phyloP scores from a whole-genome alignment of 1,140 invertebrate genomes.

The Eriocheir sinensis region DNA sequence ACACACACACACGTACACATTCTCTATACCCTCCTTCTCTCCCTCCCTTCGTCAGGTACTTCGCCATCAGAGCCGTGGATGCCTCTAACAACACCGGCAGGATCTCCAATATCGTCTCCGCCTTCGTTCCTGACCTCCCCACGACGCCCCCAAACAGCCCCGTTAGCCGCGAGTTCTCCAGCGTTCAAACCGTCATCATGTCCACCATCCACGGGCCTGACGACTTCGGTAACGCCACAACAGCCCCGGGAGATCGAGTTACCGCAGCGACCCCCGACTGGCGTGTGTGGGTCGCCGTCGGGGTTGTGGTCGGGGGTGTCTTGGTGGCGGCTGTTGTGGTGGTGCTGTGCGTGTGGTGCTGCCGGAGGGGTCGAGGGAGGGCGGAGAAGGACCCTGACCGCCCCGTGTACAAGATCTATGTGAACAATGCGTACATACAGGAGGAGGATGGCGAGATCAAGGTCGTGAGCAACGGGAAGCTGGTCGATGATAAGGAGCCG shows the following conservation, averaged over 20 bases:
- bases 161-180: conserved; percentile 7
- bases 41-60: conserved; percentile 80
- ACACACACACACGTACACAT: no score
- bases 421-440: conserved; percentile 79
- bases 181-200: conserved; percentile 71
- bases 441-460: conserved; percentile 80
- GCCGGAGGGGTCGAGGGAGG: conserved; percentile 54
- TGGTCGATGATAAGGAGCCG: conserved; percentile 75
- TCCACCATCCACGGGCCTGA: conserved; percentile 56
- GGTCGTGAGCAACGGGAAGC: conserved; percentile 77
- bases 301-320: conserved; percentile 68
- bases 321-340: conserved; percentile 60
- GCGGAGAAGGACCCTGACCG: conserved; percentile 75
- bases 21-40: no score
- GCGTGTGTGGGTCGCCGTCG: conserved; percentile 76
- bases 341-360: conserved; percentile 74
- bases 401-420: conserved; percentile 79
- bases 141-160: conserved; percentile 59
- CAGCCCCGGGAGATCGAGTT: not conserved
- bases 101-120: conserved; percentile 84
- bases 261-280: conserved; percentile 60
- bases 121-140: conserved; percentile 82
- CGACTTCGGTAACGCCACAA: conserved; percentile 11
- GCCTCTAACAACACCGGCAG: conserved; percentile 81
- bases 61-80: conserved; percentile 84